Evolutionary conservation across 2,888 invertebrate genomes (phyloP), one percentile per base, ranked within the genome.

Genomic region (Phengaris arion): DNA sequence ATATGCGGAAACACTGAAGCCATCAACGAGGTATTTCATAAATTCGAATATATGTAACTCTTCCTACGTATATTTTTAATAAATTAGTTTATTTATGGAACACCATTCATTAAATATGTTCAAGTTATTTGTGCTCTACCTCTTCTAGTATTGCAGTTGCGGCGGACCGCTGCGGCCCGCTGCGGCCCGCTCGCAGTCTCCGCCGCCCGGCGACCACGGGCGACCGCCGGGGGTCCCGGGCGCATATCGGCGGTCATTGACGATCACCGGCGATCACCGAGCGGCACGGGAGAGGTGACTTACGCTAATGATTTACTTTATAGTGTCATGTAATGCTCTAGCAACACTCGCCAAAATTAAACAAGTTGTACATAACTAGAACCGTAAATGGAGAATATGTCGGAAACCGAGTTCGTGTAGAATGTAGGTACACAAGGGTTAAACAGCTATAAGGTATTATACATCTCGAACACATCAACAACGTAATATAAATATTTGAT

Each of bases 1-100:
- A 70, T 75, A 70, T 59, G 70, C 75, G 74, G 74, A 74, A 76
- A 78, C 77, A 70, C 75, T 75, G 74, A 74, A 74, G 76, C 75
- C 75, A 72, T 76, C 74, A 78, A 78, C 79, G 77, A 79, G 78
- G 74, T 77, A 77, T 76, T 73, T 73, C 69, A 74, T 74, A 72
- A 77, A 74, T 76, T 74, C 73, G 55, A 74, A 57, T 54, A 73
- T 74, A 15, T 46, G 45, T 74, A 75, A 77, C 59, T 54, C 74
- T 69, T 48, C 52, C 74, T 77, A 76, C 74, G 22, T 70, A 69
- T 69, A 70, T 48, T 48, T 35, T 51, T 72, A 54, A 22, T 52
- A 52, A 68, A 51, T 70, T 52, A 70, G 51, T 51, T 51, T 54
- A 72, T 52, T 69, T 69, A 48, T 69, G 48, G 48, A 72, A 52